Evolutionary conservation across 2,888 invertebrate species (phyloP), one percentile per base, ranked within the genome.

Genomic region (Unio pictorum): DNA sequence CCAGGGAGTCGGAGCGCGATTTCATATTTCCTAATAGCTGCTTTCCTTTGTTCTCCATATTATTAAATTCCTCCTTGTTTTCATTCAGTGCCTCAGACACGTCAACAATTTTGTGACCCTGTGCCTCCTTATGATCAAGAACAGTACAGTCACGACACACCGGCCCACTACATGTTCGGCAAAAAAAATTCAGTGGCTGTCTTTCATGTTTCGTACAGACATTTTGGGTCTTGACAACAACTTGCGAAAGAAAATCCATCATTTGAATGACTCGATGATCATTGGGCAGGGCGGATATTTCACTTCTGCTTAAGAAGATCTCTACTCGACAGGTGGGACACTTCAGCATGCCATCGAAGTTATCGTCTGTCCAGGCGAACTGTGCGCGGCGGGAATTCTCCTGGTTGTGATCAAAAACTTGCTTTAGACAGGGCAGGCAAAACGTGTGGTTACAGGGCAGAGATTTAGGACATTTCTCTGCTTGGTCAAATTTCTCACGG

Each of bases 221-320:
- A 63, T 86, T 85, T 67, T 84, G 82, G 45, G 85, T 78, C 66
- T 84, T 87, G 2, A 82, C 78, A 0, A 80, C 78, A 5, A 85
- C 84, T 65, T 84, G 83, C 15, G 84, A 83, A 65, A 86, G 63
- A 66, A 86, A 86, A 75, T 86, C 86, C 77, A 86, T 86, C 86
- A 86, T 86, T 69, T 86, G 86, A 30, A 86, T 84, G 4, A 87
- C 84, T n/a, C 87, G 72, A 69, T 87, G 87, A 68, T 87, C 87
- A 57, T 82, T 86, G 6, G 87, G 87, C 7, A 87, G 71, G 23
- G 84, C 79, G 23, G 76, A 76, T 45, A 87, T 83, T 68, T 85
- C 84, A 54, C 72, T 79, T 55, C 84, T 73, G 67, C 83, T 82
- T 18, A 86, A 72, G 66, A 82, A 84, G n/a, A 85, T 87, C 71